Conservation (phyloP, 2,888 invertebrate genomes). For the Gymnosoma rotundatum region DNA sequence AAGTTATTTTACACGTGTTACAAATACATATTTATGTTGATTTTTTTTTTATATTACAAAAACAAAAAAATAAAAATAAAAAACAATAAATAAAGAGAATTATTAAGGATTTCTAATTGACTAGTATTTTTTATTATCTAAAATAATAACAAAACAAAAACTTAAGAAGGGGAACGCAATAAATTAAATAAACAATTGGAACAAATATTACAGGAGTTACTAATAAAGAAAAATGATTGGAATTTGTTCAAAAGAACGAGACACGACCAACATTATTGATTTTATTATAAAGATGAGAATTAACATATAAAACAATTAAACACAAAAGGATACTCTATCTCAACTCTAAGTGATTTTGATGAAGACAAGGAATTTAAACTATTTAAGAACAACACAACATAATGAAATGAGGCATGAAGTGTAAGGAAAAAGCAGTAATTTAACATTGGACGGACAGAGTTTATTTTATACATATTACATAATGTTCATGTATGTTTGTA, state of each 20-base stretch:
- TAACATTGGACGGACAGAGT: background rate
- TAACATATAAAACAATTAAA: slow-evolving; percentile 7
- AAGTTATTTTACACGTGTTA: slow-evolving; percentile 75
- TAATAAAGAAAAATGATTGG: slow-evolving; percentile 20
- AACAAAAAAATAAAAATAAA: slow-evolving; percentile 53
- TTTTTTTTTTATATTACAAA: slow-evolving; percentile 58
- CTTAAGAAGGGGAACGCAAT: background rate
- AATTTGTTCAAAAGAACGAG: slow-evolving; percentile 43
- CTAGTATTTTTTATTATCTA: slow-evolving; percentile 64
- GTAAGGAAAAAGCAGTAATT: slow-evolving; percentile 12
- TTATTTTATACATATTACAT: background rate
- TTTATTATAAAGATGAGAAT: slow-evolving; percentile 27
- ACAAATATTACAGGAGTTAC: slow-evolving; percentile 54
- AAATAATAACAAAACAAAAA: slow-evolving; percentile 71
- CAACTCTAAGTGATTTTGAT: slow-evolving; percentile 54
- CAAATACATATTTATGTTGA: slow-evolving; percentile 57
- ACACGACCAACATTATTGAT: slow-evolving; percentile 39
- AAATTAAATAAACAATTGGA: slow-evolving; percentile 27
- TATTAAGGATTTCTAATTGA: slow-evolving; percentile 59
- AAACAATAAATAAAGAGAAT: slow-evolving; percentile 62
- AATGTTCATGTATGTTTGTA: background rate
- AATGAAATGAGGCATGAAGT: slow-evolving; percentile 30
- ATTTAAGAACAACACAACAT: slow-evolving; percentile 23
- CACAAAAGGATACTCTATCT: slow-evolving; percentile 54
- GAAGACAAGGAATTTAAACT: slow-evolving; percentile 4